phyloP scores from a whole-genome alignment of 30 jellyfish, hydroid and myxozoan species.

The Hydra vulgaris region DNA sequence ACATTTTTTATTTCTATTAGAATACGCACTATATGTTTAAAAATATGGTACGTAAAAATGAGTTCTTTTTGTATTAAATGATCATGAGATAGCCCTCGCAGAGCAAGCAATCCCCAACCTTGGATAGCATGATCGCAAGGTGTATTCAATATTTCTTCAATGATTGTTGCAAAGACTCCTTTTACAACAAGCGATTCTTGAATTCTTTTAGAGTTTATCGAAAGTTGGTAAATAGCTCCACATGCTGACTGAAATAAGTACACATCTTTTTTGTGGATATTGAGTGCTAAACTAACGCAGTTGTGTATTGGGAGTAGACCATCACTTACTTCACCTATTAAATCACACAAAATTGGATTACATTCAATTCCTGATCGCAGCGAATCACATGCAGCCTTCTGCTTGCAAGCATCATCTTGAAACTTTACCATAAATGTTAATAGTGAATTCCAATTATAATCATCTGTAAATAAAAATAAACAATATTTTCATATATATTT shows the following conservation, averaged over 20 bases:
- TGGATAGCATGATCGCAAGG: constrained; percentile 30
- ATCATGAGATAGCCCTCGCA: constrained; percentile 61
- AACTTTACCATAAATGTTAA: constrained; percentile 42
- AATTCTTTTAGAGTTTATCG: constrained; percentile 28
- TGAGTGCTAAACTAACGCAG: constrained; percentile 58
- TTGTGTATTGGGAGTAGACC: constrained; percentile 53
- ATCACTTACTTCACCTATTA: constrained; percentile 74
- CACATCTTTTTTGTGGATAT: constrained; percentile 52
- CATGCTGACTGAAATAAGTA: constrained; percentile 72
- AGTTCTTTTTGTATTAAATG: constrained; percentile 62
- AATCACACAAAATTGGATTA: constrained; percentile 26
- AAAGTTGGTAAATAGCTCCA: constrained; percentile 55
- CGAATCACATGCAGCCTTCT: constrained; percentile 67
- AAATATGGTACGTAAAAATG: constrained; percentile 39
- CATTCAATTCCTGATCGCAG: constrained; percentile 35
- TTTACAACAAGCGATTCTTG: constrained; percentile 71
- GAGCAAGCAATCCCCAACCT: constrained; percentile 85
- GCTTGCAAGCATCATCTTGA: constrained; percentile 62
- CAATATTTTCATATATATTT: too few relatives aligned
- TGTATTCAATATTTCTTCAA: constrained; percentile 44
- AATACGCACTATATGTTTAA: constrained; percentile 33
- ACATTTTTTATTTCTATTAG: constrained; percentile 24
- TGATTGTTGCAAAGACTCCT: constrained; percentile 57
- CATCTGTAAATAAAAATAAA: too few relatives aligned
- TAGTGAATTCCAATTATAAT: constrained; percentile 28